Conservation (phyloP, 2,113 vertebrate species). For the Coptodon bakossiorum region DNA sequence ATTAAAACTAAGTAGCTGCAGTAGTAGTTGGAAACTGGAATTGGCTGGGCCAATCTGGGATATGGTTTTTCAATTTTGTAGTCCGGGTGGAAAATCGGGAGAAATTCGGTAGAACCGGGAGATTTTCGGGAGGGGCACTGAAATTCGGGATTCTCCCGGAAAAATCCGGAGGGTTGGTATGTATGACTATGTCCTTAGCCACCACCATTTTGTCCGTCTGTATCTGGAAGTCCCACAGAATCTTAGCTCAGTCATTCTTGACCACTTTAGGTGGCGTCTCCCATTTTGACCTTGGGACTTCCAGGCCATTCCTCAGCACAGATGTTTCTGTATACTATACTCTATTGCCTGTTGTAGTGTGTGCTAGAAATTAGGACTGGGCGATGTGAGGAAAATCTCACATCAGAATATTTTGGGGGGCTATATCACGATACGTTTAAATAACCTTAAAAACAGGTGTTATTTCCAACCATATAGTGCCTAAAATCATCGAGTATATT, state of each 20-base stretch:
- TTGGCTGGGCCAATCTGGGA: not conserved
- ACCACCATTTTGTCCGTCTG: not conserved
- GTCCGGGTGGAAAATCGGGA: not conserved
- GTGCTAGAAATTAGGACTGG: not conserved
- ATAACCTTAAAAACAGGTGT: too few relatives aligned
- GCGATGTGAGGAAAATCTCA: not conserved
- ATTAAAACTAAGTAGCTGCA: not conserved
- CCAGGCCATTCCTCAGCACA: not conserved
- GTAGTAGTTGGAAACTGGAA: not conserved
- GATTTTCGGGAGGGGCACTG: not conserved
- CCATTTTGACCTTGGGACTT: not conserved
- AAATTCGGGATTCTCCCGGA: not conserved
- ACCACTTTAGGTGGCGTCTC: not conserved
- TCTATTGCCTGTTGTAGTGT: not conserved
- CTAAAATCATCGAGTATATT: too few relatives aligned
- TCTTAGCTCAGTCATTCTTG: not conserved
- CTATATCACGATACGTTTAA: too few relatives aligned
- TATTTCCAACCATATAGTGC: too few relatives aligned
- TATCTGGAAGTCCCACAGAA: not conserved
- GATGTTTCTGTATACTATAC: not conserved
- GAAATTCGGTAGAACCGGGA: not conserved
- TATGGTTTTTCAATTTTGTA: not conserved
- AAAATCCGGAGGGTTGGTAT: not conserved
- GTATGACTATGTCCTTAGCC: not conserved
- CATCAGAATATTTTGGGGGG: too few relatives aligned